Percentiles rank a stretch among this genome's conserved stretches.
phyloP scores from a whole-genome alignment of 2,888 invertebrate genomes.

The Cephus pygmeus region DNA sequence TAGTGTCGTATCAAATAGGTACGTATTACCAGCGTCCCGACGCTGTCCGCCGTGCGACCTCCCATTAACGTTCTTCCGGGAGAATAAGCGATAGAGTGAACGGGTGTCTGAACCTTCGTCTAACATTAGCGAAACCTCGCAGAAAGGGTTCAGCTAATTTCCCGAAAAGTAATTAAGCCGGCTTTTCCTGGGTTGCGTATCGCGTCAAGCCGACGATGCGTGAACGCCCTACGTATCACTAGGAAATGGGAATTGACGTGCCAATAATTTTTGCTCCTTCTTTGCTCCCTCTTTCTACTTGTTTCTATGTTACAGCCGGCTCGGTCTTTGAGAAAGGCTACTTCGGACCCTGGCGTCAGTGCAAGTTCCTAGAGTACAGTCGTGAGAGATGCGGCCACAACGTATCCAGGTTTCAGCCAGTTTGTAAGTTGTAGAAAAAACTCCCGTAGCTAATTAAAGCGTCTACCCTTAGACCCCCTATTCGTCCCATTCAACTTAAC shows the following conservation, averaged over 20 bases:
- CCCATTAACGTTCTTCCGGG: background rate
- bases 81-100: background rate
- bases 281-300: background rate
- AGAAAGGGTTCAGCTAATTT: background rate
- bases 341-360: constrained; percentile 89
- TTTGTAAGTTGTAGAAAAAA: constrained; percentile 71
- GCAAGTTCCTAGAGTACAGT: constrained; percentile 84
- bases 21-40: background rate
- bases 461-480: background rate
- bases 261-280: background rate
- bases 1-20: background rate
- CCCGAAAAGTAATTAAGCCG: background rate
- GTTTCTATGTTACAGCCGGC: constrained; percentile 70
- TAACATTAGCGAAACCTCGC: background rate
- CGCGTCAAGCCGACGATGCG: background rate
- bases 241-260: background rate
- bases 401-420: constrained; percentile 81
- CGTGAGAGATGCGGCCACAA: constrained; percentile 85
- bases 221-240: background rate
- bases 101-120: background rate
- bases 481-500: background rate
- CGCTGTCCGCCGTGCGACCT: background rate
- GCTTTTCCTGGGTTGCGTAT: background rate
- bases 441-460: background rate
- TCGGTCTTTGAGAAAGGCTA: constrained; percentile 81